These are phyloP conservation scores for Heliangelus exortis DNA, from an alignment of 2,797 vertebrate genomes.

Conservation along the genomic window DNA sequence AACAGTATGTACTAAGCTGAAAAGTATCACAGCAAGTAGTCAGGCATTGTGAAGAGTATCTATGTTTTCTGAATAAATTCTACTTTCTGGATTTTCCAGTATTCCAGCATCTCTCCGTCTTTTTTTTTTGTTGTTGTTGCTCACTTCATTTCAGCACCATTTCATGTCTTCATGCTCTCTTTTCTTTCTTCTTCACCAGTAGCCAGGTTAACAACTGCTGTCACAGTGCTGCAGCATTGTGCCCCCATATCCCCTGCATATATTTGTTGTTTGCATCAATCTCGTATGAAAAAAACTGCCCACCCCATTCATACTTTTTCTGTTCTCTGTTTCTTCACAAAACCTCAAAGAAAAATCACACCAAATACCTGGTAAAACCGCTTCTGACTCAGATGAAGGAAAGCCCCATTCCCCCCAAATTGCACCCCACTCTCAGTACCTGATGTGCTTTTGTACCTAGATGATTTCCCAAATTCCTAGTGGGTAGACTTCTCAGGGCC, in stretches of 20 bases:
- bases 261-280: not conserved
- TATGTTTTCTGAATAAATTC: not conserved
- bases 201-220: not conserved
- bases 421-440: not conserved
- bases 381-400: not conserved
- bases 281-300: fast-evolving
- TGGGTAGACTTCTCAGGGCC: not conserved
- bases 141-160: not conserved
- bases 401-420: not conserved
- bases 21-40: not conserved
- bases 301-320: not conserved
- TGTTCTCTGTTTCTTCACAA: not conserved
- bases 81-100: not conserved
- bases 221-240: not conserved
- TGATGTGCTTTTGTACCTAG: not conserved
- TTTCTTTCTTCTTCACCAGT: not conserved
- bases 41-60: not conserved
- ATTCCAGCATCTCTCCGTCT: fast-evolving
- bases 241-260: fast-evolving
- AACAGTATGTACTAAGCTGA: not conserved
- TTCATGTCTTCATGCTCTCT: not conserved
- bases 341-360: not conserved
- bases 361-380: not conserved
- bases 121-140: not conserved
- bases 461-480: not conserved